These are phyloP conservation scores for Lepus oiostolus DNA, from an alignment of 2,797 vertebrate species.

Conservation along the genomic window DNA sequence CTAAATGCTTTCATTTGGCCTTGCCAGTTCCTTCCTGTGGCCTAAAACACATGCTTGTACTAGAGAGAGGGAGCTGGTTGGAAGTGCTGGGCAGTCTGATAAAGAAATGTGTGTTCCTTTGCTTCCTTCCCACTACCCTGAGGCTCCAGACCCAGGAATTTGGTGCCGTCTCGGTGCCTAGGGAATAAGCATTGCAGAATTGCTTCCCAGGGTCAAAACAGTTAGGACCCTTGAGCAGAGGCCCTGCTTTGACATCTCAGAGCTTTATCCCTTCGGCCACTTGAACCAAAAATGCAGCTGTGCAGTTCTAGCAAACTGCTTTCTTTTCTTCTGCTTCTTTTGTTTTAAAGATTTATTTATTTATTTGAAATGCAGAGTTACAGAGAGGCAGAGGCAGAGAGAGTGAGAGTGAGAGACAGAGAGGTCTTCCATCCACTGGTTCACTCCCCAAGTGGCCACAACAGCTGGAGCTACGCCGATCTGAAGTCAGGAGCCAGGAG, in stretches of 20 bases:
- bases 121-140: neutral
- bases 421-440: too few species aligned
- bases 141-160: neutral
- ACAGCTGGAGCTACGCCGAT: too few species aligned
- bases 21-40: conserved; percentile 81
- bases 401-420: too few species aligned
- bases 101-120: conserved; percentile 65
- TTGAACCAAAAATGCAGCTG: conserved; percentile 7
- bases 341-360: neutral
- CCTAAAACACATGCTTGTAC: conserved; percentile 55
- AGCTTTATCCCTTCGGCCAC: conserved; percentile 9
- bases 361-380: too few species aligned
- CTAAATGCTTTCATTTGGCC: conserved; percentile 73
- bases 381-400: too few species aligned
- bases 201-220: conserved; percentile 53
- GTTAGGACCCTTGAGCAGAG: neutral
- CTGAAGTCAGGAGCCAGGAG: too few species aligned
- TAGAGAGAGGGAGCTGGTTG: conserved; percentile 3
- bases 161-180: conserved; percentile 9
- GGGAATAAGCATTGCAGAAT: conserved; percentile 51
- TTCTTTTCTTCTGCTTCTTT: too few species aligned
- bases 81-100: conserved; percentile 58
- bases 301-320: neutral
- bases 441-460: too few species aligned
- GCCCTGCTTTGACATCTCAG: conserved; percentile 28